These are phyloP conservation scores for Limosa lapponica DNA, from an alignment of 2,797 vertebrate species.

Conservation along the genomic window DNA sequence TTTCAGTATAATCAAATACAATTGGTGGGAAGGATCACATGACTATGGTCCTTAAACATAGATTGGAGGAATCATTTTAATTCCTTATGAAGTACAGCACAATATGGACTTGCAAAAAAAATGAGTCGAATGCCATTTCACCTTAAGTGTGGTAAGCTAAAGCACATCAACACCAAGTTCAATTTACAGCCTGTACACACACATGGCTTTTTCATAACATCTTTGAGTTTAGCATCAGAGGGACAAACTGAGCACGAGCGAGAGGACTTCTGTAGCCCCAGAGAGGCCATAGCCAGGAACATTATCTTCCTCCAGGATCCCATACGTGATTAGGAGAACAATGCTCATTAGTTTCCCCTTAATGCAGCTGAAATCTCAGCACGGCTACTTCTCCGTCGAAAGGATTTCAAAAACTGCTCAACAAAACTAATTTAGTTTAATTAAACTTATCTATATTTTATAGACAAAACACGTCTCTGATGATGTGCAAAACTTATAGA, in stretches of 20 bases:
- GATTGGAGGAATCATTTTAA: neutral
- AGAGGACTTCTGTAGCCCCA: neutral
- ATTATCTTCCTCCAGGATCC: neutral
- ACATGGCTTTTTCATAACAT: neutral
- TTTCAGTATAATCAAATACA: neutral
- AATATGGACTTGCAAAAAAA: neutral
- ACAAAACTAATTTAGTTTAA: conserved; percentile 76
- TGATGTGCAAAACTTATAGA: conserved; percentile 56
- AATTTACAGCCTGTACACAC: neutral
- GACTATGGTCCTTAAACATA: neutral
- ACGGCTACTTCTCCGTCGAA: conserved; percentile 2
- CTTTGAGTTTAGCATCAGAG: neutral
- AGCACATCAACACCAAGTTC: neutral
- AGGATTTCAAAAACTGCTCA: conserved; percentile 52
- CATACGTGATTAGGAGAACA: neutral
- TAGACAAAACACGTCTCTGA: conserved; percentile 64
- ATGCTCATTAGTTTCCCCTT: neutral
- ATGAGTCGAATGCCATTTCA: neutral
- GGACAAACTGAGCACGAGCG: neutral
- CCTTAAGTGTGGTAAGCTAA: neutral
- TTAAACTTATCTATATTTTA: conserved; percentile 75
- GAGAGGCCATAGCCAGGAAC: neutral
- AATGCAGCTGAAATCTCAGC: conserved; percentile 16
- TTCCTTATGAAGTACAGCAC: neutral
- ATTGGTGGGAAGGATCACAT: neutral